A percentile compares a stretch with the other conserved stretches of the same genome.
phyloP scores from a whole-genome alignment of 2,797 vertebrate species.

The Gymnocypris eckloni region DNA sequence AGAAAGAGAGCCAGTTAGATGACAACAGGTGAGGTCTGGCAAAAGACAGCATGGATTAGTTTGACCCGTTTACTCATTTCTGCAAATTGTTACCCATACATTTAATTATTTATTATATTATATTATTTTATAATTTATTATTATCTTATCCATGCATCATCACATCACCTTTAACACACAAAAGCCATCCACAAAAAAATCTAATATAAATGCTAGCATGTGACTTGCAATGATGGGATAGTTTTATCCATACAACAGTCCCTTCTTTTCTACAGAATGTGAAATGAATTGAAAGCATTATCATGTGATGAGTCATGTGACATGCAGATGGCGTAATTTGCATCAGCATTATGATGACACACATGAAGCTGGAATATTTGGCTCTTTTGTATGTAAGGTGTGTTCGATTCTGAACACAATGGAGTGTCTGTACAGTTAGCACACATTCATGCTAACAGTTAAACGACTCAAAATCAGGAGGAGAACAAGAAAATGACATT shows the following conservation, averaged over 20 bases:
- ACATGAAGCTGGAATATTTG: background rate
- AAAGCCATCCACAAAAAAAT: background rate
- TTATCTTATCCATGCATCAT: background rate
- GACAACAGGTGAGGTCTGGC: background rate
- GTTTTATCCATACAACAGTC: background rate
- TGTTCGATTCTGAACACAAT: slow-evolving; percentile 23
- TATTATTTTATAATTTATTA: no score
- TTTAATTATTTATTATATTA: background rate
- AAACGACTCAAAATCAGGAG: background rate
- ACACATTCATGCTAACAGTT: background rate
- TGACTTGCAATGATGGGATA: background rate
- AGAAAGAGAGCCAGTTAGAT: background rate
- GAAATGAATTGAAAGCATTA: background rate
- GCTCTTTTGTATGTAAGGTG: slow-evolving; percentile 23
- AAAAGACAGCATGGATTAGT: slow-evolving; percentile 19
- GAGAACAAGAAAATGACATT: background rate
- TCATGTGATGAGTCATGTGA: background rate
- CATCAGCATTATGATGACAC: slow-evolving; percentile 33
- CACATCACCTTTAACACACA: slow-evolving; percentile 1
- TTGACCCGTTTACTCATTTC: background rate
- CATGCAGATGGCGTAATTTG: slow-evolving; percentile 10
- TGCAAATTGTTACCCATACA: no score
- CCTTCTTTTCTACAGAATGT: background rate
- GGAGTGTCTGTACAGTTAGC: background rate
- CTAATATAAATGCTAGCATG: background rate